Evolutionary conservation across 37 sponge, comb jelly and placozoan species (phyloP), one percentile per base, ranked within the genome.

Genomic region (Ianthella basta): DNA sequence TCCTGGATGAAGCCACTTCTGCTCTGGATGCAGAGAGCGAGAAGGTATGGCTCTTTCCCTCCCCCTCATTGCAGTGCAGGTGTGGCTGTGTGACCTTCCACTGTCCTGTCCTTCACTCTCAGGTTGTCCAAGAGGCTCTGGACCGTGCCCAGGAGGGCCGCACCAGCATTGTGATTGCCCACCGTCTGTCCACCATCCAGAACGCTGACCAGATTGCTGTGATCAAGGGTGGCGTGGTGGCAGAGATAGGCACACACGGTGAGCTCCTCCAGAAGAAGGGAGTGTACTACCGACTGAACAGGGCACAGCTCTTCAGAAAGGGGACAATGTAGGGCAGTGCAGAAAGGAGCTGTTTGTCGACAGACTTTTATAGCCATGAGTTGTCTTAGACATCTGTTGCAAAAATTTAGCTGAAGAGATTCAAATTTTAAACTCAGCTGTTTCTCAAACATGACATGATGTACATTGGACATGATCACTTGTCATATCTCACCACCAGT

Each of bases 21-120:
- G 95, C 95, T 60, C 88, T 95, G 64, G 95, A 95, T 88, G 90
- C 95, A 54, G 94, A 95, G 91, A 95, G 94, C 77, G 95, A 95
- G 87, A 95, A 95, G 80, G 87, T 77, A 55, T 81, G 78, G n/a
- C n/a, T n/a, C n/a, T n/a, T n/a, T n/a, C n/a, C n/a, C n/a, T n/a
- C n/a, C 4, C 29, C n/a, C 25, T 80, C 32, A 16, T 59, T 20
- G 57, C 10, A 10, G 59, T n/a, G 24, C 14, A 8, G 50, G 50
- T 44, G 50, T 44, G 50, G 8, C 50, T 65, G 32, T 33, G 29
- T 65, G 32, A 65, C 79, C 81, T 25, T n/a, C n/a, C n/a, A n/a
- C n/a, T n/a, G n/a, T n/a, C 32, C 56, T n/a, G 14, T 55, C 30
- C 23, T 1, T 27, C 57, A 44, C 50, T 8, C 3, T 44, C 66